phyloP scores from a whole-genome alignment of 2,113 vertebrate genomes.

The Crotophaga sulcirostris region DNA sequence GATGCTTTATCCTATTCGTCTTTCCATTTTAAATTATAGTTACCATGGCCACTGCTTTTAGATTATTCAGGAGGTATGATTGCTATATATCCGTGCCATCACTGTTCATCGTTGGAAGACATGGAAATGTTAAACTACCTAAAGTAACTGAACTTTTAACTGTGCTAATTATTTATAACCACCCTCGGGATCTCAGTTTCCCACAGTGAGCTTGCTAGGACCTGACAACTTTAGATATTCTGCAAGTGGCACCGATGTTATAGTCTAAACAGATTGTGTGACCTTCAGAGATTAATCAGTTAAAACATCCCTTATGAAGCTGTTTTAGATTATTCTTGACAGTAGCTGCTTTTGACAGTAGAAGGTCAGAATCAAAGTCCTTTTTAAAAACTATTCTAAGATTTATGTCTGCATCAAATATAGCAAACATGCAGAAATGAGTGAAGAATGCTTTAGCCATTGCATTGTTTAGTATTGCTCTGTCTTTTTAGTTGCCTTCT shows the following conservation, averaged over 20 bases:
- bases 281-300: slow-evolving; percentile 87
- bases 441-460: slow-evolving; percentile 62
- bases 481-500: slow-evolving; percentile 20
- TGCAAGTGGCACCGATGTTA: slow-evolving; percentile 77
- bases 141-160: slow-evolving; percentile 82
- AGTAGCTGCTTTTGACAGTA: slow-evolving; percentile 84
- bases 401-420: slow-evolving; percentile 79
- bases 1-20: slow-evolving; percentile 59
- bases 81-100: slow-evolving; percentile 63
- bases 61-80: slow-evolving; percentile 72
- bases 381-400: slow-evolving; percentile 80
- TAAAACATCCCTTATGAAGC: slow-evolving; percentile 83
- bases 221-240: slow-evolving; percentile 80
- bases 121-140: slow-evolving; percentile 75
- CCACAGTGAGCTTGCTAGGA: slow-evolving; percentile 69
- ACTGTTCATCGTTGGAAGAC: slow-evolving; percentile 58
- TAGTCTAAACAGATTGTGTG: slow-evolving; percentile 81
- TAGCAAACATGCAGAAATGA: slow-evolving; percentile 75
- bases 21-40: slow-evolving; percentile 68
- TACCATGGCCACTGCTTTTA: slow-evolving; percentile 73
- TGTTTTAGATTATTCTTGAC: slow-evolving; percentile 86
- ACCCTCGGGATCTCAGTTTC: slow-evolving; percentile 75
- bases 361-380: slow-evolving; percentile 86
- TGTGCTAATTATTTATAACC: slow-evolving; percentile 83
- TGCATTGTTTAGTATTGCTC: background rate